These are phyloP conservation scores for Lipotes vexillifer DNA, from an alignment of 2,113 vertebrate genomes.

Conservation along the genomic window DNA sequence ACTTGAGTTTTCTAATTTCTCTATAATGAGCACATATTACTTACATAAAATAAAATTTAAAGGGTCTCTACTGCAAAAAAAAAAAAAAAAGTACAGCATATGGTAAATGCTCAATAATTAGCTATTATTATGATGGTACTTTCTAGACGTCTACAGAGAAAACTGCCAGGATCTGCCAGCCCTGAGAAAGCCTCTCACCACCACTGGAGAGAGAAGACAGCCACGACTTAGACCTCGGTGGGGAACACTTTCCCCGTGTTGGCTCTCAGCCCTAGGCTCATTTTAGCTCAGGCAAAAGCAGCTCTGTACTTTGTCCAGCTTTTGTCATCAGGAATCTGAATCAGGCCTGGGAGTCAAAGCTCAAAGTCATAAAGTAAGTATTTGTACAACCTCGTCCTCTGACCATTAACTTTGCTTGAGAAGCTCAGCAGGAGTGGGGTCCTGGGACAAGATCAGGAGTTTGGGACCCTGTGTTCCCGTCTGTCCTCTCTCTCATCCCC, in stretches of 20 bases:
- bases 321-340: background rate
- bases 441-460: background rate
- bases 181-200: background rate
- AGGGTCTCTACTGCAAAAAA: background rate
- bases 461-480: background rate
- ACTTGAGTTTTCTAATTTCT: slow-evolving; percentile 10
- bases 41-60: slow-evolving; percentile 19
- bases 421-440: background rate
- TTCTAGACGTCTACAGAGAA: background rate
- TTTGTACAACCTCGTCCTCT: background rate
- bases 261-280: background rate
- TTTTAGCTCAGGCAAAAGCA: background rate
- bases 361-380: background rate
- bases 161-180: background rate
- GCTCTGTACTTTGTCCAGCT: background rate
- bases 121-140: background rate
- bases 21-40: background rate
- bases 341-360: background rate
- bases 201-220: background rate
- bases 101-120: background rate
- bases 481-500: background rate
- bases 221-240: too few species aligned
- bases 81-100: background rate
- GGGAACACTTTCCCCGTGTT: background rate
- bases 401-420: background rate